Evolutionary conservation across 2,888 invertebrate genomes (phyloP).

Genomic region (Mamestra brassicae): DNA sequence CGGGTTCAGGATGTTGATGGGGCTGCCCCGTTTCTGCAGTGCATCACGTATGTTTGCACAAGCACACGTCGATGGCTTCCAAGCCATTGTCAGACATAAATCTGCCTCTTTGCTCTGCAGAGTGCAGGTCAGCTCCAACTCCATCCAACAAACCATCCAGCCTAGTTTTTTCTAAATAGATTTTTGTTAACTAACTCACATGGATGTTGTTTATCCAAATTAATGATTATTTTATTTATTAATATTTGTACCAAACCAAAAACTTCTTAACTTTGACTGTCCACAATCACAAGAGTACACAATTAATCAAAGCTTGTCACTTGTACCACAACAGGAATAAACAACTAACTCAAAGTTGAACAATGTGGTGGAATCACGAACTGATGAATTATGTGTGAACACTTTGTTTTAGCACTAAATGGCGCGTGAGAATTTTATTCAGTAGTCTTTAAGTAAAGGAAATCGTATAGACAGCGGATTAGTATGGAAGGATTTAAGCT

Average conservation of each 20-base stretch:
- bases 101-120: too few species aligned
- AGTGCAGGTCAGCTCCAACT: too few species aligned
- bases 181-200: too few species aligned
- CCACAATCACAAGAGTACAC: neutral
- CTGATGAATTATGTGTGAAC: slow-evolving; percentile 61
- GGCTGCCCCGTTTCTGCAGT: too few species aligned
- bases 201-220: too few species aligned
- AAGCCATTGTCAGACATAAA: too few species aligned
- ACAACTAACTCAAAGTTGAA: slow-evolving; percentile 52
- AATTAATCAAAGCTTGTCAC: slow-evolving; percentile 16
- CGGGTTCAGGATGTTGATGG: too few species aligned
- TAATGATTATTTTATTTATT: neutral
- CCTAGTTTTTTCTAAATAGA: too few species aligned
- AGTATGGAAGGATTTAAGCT: slow-evolving; percentile 23
- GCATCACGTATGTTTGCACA: too few species aligned
- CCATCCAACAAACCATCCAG: too few species aligned
- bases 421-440: slow-evolving; percentile 52
- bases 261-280: neutral
- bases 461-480: slow-evolving; percentile 24
- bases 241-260: neutral
- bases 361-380: slow-evolving; percentile 59
- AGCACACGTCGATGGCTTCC: too few species aligned
- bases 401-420: slow-evolving; percentile 48
- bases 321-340: slow-evolving; percentile 47
- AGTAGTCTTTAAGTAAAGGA: slow-evolving; percentile 26